Percentiles rank a stretch among this genome's conserved stretches.
These are phyloP conservation scores for Heliconius aoede DNA, from an alignment of 2,888 invertebrate species.

Conservation along the genomic window DNA sequence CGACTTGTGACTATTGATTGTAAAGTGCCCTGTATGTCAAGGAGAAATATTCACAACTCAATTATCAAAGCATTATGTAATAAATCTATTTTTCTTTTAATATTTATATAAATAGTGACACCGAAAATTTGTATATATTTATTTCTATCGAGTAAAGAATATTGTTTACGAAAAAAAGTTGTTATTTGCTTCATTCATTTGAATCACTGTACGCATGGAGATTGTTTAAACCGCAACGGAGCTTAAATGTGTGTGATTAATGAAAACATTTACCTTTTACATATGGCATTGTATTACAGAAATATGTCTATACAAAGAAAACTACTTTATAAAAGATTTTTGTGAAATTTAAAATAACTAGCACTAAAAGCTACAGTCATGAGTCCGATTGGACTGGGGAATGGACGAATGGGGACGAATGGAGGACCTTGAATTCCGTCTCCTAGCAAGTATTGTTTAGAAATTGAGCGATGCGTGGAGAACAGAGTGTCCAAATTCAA, in stretches of 20 bases:
- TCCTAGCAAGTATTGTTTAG: too few relatives aligned
- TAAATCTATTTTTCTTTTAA: not conserved
- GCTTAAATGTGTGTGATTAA: slow-evolving; percentile 1
- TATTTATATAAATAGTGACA: not conserved
- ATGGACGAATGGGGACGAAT: too few relatives aligned
- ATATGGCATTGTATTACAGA: not conserved
- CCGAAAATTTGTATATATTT: not conserved
- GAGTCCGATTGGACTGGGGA: too few relatives aligned
- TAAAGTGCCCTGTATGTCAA: too few relatives aligned
- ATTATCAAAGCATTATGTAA: too few relatives aligned
- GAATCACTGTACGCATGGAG: not conserved
- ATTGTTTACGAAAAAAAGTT: not conserved
- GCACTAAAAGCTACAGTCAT: too few relatives aligned
- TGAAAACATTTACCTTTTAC: slow-evolving; percentile 10
- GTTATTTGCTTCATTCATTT: not conserved
- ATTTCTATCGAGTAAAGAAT: not conserved
- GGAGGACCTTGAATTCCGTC: too few relatives aligned
- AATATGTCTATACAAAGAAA: not conserved
- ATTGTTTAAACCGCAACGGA: slow-evolving; percentile 5
- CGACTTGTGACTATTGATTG: too few relatives aligned
- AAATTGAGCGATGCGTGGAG: too few relatives aligned
- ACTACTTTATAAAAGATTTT: not conserved
- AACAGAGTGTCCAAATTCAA: too few relatives aligned
- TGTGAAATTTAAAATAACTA: not conserved
- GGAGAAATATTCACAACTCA: too few relatives aligned